phyloP scores from a whole-genome alignment of 2,113 vertebrate species.

The Telmatochromis sp. region DNA sequence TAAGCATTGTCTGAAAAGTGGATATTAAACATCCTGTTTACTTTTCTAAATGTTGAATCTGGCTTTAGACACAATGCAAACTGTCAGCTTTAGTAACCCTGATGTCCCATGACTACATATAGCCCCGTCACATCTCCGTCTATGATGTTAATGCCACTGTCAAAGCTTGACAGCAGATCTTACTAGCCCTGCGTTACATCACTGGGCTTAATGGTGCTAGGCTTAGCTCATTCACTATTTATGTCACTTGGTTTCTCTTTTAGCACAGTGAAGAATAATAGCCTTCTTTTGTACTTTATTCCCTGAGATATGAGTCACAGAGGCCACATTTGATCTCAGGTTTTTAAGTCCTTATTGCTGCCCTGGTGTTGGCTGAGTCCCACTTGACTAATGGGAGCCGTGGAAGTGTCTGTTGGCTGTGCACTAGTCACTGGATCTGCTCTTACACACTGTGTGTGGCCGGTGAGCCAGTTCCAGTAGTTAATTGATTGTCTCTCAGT shows the following conservation, averaged over 20 bases:
- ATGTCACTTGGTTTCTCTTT: not conserved
- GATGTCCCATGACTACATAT: not conserved
- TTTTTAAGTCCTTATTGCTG: not conserved
- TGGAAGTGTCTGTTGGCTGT: not conserved
- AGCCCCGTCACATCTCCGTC: not conserved
- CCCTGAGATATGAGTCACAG: not conserved
- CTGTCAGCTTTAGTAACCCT: not conserved
- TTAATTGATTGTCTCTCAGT: not conserved
- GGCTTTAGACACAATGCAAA: not conserved
- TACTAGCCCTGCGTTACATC: not conserved
- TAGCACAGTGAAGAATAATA: not conserved
- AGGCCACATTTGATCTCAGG: not conserved
- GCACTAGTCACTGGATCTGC: not conserved
- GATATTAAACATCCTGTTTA: not conserved
- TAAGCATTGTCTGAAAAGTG: not conserved
- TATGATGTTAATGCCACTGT: not conserved
- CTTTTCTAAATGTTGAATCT: not conserved
- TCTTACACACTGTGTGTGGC: not conserved
- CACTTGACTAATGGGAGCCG: slow-evolving; percentile 17
- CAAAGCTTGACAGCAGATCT: not conserved
- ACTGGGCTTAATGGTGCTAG: not conserved
- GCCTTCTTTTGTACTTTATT: not conserved
- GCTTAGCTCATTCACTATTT: slow-evolving; percentile 9
- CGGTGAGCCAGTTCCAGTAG: not conserved
- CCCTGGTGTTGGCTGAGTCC: not conserved